Conservation (phyloP, 2,888 invertebrate genomes). For the Amphipoea oculea region DNA sequence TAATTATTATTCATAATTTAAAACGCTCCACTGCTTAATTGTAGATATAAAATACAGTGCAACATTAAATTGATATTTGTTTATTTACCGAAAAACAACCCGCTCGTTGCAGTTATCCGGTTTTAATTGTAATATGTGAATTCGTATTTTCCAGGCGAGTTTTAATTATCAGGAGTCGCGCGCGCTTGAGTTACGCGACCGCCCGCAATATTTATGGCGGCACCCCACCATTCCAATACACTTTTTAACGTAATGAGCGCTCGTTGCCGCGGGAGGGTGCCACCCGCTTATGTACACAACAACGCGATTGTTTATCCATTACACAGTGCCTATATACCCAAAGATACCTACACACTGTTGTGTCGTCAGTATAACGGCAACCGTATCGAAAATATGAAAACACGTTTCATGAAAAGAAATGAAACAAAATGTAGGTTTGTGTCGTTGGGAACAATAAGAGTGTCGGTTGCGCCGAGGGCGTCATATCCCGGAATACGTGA, state of each 20-base stretch:
- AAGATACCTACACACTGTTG: slow-evolving; percentile 42
- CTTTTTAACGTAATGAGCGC: slow-evolving; percentile 90
- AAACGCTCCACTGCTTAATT: slow-evolving; percentile 62
- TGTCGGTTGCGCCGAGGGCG: slow-evolving; percentile 81
- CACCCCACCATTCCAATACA: slow-evolving; percentile 88
- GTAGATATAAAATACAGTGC: slow-evolving; percentile 66
- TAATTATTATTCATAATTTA: slow-evolving; percentile 58
- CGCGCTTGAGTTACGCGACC: slow-evolving; percentile 90
- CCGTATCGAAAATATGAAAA: slow-evolving; percentile 60
- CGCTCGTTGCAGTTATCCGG: slow-evolving; percentile 83
- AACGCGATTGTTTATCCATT: slow-evolving; percentile 69
- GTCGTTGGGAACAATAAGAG: slow-evolving; percentile 75
- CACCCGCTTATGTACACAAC: slow-evolving; percentile 70
- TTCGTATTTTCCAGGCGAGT: slow-evolving; percentile 89
- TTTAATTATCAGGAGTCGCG: slow-evolving; percentile 90
- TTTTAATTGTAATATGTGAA: slow-evolving; percentile 91
- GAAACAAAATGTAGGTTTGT: slow-evolving; percentile 68
- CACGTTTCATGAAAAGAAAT: slow-evolving; percentile 59
- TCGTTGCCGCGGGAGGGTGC: slow-evolving; percentile 78
- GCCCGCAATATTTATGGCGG: slow-evolving; percentile 90
- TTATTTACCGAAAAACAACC: slow-evolving; percentile 80
- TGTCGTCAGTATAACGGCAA: slow-evolving; percentile 38
- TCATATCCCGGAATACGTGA: slow-evolving; percentile 85
- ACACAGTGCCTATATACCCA: slow-evolving; percentile 58
- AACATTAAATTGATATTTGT: slow-evolving; percentile 72